A percentile compares a stretch with the other conserved stretches of the same genome.
phyloP scores from a whole-genome alignment of 2,113 vertebrate genomes.

The Etheostoma spectabile region DNA sequence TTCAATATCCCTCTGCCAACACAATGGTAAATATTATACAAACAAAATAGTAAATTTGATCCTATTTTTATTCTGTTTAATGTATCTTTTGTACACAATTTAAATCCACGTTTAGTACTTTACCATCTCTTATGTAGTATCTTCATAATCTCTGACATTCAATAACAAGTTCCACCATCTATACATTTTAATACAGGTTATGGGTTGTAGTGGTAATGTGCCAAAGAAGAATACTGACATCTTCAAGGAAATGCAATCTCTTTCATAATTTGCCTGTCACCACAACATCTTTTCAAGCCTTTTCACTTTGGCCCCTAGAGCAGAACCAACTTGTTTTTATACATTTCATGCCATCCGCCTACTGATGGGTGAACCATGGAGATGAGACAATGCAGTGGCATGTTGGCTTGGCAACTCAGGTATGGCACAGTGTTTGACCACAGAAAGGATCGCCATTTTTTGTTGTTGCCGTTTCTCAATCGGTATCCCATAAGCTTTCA shows the following conservation, averaged over 20 bases:
- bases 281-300: slow-evolving; percentile 57
- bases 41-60: slow-evolving; percentile 99
- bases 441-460: slow-evolving; percentile 67
- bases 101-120: slow-evolving; percentile 82
- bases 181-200: slow-evolving; percentile 99
- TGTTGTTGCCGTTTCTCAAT: slow-evolving; percentile 71
- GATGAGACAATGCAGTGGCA: slow-evolving; percentile 68
- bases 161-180: slow-evolving; percentile 97
- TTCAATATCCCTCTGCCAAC: slow-evolving; percentile 96
- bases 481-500: slow-evolving; percentile 74
- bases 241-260: slow-evolving; percentile 91
- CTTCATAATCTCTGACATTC: slow-evolving; percentile 89
- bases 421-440: slow-evolving; percentile 85
- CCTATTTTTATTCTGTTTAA: slow-evolving; percentile 88
- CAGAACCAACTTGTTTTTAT: slow-evolving; percentile 61
- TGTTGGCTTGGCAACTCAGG: slow-evolving; percentile 77
- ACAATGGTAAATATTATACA: slow-evolving; percentile 99
- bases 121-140: slow-evolving; percentile 79
- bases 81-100: slow-evolving; percentile 83
- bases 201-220: slow-evolving; percentile 96
- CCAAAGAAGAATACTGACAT: slow-evolving; percentile 97
- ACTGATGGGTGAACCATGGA: slow-evolving; percentile 45
- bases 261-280: slow-evolving; percentile 74
- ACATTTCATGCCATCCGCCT: slow-evolving; percentile 51
- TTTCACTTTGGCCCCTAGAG: slow-evolving; percentile 66